Percentiles rank a stretch among this genome's conserved stretches.
Evolutionary conservation across 1,140 invertebrate species (phyloP).

Genomic region (Drosophila truncata): DNA sequence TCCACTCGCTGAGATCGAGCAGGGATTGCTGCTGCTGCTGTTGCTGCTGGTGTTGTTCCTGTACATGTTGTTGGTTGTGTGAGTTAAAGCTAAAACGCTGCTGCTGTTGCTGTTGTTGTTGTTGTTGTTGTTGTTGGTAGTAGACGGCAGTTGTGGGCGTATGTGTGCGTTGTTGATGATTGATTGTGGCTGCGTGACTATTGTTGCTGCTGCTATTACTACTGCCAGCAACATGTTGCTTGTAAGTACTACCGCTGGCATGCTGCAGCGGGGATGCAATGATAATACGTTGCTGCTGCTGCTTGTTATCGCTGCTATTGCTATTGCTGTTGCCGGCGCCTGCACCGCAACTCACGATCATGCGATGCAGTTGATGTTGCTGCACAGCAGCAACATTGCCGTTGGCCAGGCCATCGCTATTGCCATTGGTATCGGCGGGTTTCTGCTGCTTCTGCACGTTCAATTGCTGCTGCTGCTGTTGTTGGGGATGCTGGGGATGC

Average conservation of each 20-base stretch:
- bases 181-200: constrained; percentile 60
- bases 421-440: constrained; percentile 53
- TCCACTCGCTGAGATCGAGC: constrained; percentile 96
- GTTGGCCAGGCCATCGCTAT: constrained; percentile 59
- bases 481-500: constrained; percentile 45
- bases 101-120: constrained; percentile 54
- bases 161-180: constrained; percentile 73
- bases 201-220: constrained; percentile 54
- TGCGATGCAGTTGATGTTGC: constrained; percentile 61
- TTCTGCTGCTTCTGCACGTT: constrained; percentile 51
- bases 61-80: constrained; percentile 75
- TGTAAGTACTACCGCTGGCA: constrained; percentile 63
- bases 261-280: constrained; percentile 72
- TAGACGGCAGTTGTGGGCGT: constrained; percentile 59
- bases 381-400: constrained; percentile 71
- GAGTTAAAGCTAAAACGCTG: constrained; percentile 76
- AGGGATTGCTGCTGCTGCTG: constrained; percentile 60
- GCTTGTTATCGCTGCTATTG: constrained; percentile 49
- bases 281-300: constrained; percentile 66
- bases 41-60: constrained; percentile 87
- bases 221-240: constrained; percentile 67
- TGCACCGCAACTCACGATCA: constrained; percentile 74
- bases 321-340: constrained; percentile 62
- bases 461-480: constrained; percentile 42
- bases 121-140: constrained; percentile 46